These are phyloP conservation scores for Himalopsyche japonica DNA, from an alignment of 2,888 invertebrate genomes.

Conservation along the genomic window DNA sequence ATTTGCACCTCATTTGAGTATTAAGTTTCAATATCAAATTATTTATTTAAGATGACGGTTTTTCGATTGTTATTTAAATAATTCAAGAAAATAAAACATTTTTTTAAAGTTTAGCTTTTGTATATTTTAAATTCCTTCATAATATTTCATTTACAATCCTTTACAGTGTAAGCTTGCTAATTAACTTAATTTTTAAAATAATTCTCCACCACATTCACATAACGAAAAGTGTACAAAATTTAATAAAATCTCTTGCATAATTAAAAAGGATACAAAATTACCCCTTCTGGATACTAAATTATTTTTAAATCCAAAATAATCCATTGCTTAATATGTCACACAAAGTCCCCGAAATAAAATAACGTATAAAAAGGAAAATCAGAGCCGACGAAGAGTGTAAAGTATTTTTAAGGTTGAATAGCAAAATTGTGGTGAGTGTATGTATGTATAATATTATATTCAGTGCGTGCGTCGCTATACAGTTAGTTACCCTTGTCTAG, in stretches of 20 bases:
- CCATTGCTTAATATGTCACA: neutral
- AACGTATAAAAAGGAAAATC: neutral
- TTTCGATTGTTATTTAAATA: too few relatives aligned
- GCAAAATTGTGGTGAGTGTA: slow-evolving; percentile 16
- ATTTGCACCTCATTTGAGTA: too few relatives aligned
- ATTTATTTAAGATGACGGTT: too few relatives aligned
- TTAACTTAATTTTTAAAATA: neutral
- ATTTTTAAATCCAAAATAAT: neutral
- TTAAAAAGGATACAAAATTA: neutral
- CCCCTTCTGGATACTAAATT: neutral
- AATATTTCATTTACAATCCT: too few relatives aligned
- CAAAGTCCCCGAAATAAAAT: neutral
- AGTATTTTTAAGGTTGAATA: slow-evolving; percentile 37
- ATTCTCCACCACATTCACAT: neutral
- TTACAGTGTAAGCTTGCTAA: too few relatives aligned
- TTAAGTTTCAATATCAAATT: too few relatives aligned
- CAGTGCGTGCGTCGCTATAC: slow-evolving; percentile 10
- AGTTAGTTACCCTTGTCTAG: slow-evolving; percentile 36
- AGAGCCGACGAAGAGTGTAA: neutral
- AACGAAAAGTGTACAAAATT: neutral
- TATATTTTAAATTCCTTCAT: too few relatives aligned
- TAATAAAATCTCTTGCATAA: neutral
- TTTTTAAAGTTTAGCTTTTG: too few relatives aligned
- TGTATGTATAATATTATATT: neutral
- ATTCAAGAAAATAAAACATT: too few relatives aligned